Evolutionary conservation across 92 coral and sea anemone genomes (phyloP), one percentile per base, ranked within the genome.

Genomic region (Palythoa grandis): DNA sequence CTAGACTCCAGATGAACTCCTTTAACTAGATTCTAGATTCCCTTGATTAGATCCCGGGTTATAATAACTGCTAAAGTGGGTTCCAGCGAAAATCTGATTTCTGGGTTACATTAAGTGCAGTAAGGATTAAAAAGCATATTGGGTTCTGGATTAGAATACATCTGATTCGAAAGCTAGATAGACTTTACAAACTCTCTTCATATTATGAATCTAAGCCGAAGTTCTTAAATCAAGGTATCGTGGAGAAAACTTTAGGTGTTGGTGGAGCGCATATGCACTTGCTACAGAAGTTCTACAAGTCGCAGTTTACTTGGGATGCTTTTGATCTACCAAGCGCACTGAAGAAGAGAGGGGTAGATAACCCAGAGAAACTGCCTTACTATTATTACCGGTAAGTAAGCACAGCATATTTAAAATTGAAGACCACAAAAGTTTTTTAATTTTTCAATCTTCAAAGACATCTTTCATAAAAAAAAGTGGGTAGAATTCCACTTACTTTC

Each of bases 251-350:
- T 15, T 56, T 79, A 17, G 84, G 84, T 11, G 39, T 79, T 15
- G 84, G 84, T 6, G 84, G 84, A 82, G 92, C 90, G 38, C 93
- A 91, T 57, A 79, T 91, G 19, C 74, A 84, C 13, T 61, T 91
- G 73, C 88, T 91, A 91, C 88, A 86, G 89, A 91, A 88, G 79
- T 84, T 60, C 92, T 91, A 85, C 92, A 88, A 63, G 87, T 72
- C 77, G 61, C 84, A 63, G 43, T 79, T 79, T 20, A 65, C 74
- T 13, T 79, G 84, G 84, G 84, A 79, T 13, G 23, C 52, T 15
- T 60, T 79, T 39, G 84, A 79, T 22, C 19, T 89, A 11, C 92
- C 92, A 3, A 84, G 78, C 38, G 22, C 82, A 5, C 70, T 89
- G 14, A 89, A 85, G 76, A 78, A 80, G 17, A 83, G 92, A 17